These are phyloP conservation scores for Scomber scombrus DNA, from an alignment of 2,113 vertebrate species.

Conservation along the genomic window DNA sequence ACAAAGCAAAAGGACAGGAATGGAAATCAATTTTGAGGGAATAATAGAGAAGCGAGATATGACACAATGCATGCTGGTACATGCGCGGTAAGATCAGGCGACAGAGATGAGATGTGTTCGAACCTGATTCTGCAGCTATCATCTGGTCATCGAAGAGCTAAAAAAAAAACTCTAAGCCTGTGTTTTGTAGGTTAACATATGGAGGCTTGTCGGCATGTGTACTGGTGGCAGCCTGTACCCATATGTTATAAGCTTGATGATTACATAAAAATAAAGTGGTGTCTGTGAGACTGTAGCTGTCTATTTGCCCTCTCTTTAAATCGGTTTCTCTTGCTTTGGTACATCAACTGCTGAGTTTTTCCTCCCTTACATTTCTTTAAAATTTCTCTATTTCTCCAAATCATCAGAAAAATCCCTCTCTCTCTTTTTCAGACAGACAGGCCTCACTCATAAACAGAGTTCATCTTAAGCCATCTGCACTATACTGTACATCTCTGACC, in stretches of 20 bases:
- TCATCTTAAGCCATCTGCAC: conserved; percentile 43
- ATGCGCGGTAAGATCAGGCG: conserved; percentile 1
- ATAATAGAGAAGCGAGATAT: conserved; percentile 31
- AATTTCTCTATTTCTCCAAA: neutral
- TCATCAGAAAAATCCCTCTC: neutral
- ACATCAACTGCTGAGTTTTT: neutral
- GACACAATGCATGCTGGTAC: conserved; percentile 27
- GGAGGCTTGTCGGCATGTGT: conserved; percentile 23
- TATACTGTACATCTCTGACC: conserved; percentile 28
- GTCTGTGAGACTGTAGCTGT: neutral
- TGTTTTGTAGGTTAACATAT: conserved; percentile 38
- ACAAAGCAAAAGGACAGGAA: conserved; percentile 29
- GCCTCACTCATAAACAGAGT: conserved; percentile 22
- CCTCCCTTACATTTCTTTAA: neutral
- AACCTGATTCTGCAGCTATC: conserved; percentile 10
- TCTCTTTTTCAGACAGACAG: conserved; percentile 5
- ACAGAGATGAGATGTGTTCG: conserved; percentile 24
- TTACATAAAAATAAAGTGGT: neutral
- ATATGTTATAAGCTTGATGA: conserved; percentile 15
- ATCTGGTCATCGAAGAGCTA: neutral
- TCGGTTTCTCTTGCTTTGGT: neutral
- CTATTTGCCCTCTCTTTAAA: neutral
- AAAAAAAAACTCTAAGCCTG: conserved; percentile 2
- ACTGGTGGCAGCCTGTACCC: conserved; percentile 17
- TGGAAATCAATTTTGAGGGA: conserved; percentile 53